phyloP scores from a whole-genome alignment of 2,797 vertebrate species.

The Catharus ustulatus region DNA sequence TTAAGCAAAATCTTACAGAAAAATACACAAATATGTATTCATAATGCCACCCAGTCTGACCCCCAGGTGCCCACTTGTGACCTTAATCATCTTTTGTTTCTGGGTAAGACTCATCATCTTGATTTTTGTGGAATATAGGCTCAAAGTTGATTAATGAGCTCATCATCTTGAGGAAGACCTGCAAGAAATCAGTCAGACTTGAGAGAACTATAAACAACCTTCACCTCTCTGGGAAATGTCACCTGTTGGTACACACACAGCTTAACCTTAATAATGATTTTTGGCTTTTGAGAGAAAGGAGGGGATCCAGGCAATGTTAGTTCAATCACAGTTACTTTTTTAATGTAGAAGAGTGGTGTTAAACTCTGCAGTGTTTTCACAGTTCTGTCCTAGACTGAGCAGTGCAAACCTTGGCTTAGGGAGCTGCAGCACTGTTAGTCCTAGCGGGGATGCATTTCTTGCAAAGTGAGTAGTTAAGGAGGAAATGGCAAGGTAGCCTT shows the following conservation, averaged over 20 bases:
- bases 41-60: neutral
- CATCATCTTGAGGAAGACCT: slow-evolving; percentile 6
- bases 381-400: neutral
- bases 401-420: neutral
- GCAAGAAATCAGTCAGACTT: slow-evolving; percentile 28
- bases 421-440: neutral
- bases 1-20: neutral
- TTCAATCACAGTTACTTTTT: neutral
- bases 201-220: slow-evolving; percentile 3
- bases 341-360: neutral
- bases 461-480: neutral
- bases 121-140: slow-evolving; percentile 33
- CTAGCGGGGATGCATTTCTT: neutral
- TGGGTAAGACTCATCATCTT: neutral
- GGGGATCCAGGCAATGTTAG: neutral
- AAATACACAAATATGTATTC: neutral
- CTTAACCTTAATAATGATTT: neutral
- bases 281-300: neutral
- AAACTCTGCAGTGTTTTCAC: neutral
- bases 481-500: neutral
- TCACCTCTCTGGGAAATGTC: slow-evolving; percentile 10
- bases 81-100: neutral
- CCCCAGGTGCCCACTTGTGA: neutral
- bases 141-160: slow-evolving; percentile 40
- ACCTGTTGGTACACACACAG: neutral